Base-by-base conservation (phyloP, 2,113 vertebrate species). In the Numenius arquata region DNA sequence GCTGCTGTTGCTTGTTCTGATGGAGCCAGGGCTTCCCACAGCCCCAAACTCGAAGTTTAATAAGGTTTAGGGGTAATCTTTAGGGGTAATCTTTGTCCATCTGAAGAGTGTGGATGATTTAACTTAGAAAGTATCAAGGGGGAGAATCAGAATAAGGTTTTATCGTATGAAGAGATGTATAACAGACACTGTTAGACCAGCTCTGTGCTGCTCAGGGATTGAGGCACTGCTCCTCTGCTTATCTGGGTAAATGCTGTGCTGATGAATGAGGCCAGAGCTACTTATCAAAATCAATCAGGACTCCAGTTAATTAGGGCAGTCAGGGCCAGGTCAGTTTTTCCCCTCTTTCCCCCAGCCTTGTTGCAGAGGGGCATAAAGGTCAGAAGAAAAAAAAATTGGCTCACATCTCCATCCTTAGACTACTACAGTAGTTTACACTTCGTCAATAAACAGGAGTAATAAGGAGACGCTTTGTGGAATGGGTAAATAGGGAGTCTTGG, bases 401-500 rank as follows among this genome's bases (percentile, higher is more conserved):
- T 93, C 30, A 34, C 47, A 63, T 85, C 56, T 81, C 56, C 68
- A 47, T n/a, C 66, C 77, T 75, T 38, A 59, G n/a, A 15, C n/a
- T 59, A 0, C 38, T 65, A 3, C 23, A 75, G 88, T 17, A 12
- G 70, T 47, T 89, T 67, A 59, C 81, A 71, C 61, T 89, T 68
- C 53, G 70, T 94, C 92, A 89, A 91, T 94, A 89, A 91, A 36
- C 67, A 55, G 68, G 81, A 96, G 47, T 41, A 75, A 81, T 19
- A 47, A 71, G 77, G 91, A 78, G 66, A 22, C 40, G 78, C 58
- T 68, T 27, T 7, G 8, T 32, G 58, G 77, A 75, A 91, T 92
- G 71, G 61, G 36, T 72, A 93, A 96, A 48, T 0, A 95, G 56
- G 40, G 80, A 89, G 36, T 1, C 38, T 30, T 15, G 41, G 68